phyloP scores from a whole-genome alignment of 64 coral and sea anemone species.

The Catalaphyllia jardinei region DNA sequence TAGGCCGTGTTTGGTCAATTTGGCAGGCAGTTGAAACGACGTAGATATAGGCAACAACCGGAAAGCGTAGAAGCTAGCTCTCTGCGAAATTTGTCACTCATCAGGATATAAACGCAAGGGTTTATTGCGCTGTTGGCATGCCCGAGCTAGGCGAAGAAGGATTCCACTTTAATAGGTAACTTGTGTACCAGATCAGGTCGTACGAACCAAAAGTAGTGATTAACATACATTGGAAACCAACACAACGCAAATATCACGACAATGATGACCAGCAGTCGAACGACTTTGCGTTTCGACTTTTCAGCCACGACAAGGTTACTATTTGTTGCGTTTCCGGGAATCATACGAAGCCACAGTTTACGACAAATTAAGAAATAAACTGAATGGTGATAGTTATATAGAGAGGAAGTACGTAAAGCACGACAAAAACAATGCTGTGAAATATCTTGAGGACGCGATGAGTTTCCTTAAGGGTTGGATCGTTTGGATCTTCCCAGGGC shows the following conservation, averaged over 20 bases:
- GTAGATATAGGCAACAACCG: neutral
- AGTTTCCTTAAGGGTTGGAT: neutral
- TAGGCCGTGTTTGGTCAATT: neutral
- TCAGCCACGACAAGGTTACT: neutral
- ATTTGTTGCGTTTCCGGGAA: neutral
- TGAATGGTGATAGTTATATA: neutral
- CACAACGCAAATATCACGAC: conserved; percentile 35
- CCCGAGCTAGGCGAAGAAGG: neutral
- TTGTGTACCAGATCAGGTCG: neutral
- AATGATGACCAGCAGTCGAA: conserved; percentile 42
- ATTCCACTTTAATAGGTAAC: neutral
- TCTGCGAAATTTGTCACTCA: conserved; percentile 32
- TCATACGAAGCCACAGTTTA: neutral
- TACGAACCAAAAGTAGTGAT: conserved; percentile 3
- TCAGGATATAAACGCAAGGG: conserved; percentile 40
- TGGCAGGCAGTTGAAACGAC: neutral
- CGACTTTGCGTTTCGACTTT: conserved; percentile 48
- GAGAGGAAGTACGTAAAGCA: conserved; percentile 46
- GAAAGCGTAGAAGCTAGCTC: neutral
- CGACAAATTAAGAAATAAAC: conserved; percentile 5
- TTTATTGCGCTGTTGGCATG: conserved; percentile 23
- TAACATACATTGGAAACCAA: conserved; percentile 50
- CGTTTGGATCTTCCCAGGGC: conserved; percentile 11
- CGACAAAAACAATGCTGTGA: conserved; percentile 26
- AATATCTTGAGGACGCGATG: neutral